phyloP scores from a whole-genome alignment of 2,113 vertebrate genomes.

The Crotalus tigris region DNA sequence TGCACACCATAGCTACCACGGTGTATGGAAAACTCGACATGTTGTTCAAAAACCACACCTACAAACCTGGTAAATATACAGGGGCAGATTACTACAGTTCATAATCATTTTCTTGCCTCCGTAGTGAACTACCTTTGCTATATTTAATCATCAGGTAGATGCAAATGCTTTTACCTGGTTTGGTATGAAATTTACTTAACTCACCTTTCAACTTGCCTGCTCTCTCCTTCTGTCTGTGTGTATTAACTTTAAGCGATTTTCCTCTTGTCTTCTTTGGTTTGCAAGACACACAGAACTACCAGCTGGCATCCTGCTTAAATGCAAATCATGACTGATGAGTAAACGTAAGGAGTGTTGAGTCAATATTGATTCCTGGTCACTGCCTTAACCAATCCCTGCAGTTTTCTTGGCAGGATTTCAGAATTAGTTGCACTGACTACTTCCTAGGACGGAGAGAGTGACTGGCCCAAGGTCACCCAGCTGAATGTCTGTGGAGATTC shows the following conservation, averaged over 20 bases:
- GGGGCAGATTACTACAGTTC: background rate
- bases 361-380: background rate
- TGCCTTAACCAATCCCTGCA: background rate
- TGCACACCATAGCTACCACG: constrained; percentile 33
- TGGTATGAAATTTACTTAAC: background rate
- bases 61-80: constrained; percentile 46
- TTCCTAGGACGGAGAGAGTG: background rate
- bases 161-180: background rate
- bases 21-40: constrained; percentile 50
- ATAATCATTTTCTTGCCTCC: background rate
- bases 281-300: background rate
- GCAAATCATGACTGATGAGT: background rate
- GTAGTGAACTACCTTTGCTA: background rate
- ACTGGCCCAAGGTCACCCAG: background rate
- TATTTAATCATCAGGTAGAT: background rate
- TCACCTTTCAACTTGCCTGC: background rate
- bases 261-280: background rate
- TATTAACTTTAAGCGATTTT: background rate
- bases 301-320: background rate
- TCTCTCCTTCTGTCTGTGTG: background rate
- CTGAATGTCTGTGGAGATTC: background rate
- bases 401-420: background rate
- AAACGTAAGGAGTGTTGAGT: background rate
- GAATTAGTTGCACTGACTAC: background rate
- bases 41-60: constrained; percentile 53